phyloP scores from a whole-genome alignment of 2,113 vertebrate genomes.

The Sapajus apella region DNA sequence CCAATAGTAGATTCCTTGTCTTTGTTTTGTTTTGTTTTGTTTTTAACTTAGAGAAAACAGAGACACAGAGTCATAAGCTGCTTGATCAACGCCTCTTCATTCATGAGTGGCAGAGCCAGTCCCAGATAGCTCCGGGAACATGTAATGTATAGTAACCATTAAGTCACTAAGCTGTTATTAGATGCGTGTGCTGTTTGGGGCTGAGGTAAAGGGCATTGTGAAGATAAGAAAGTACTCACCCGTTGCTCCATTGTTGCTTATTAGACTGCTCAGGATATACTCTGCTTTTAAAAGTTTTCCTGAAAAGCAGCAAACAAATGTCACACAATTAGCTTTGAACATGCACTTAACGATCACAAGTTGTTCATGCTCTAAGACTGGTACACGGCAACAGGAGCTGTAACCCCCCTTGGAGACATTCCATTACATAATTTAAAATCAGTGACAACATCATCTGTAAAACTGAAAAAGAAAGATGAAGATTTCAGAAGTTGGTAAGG shows the following conservation, averaged over 20 bases:
- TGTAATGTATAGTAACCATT: too few relatives aligned
- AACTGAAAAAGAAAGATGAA: not conserved
- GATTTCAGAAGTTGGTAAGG: not conserved
- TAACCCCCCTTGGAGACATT: not conserved
- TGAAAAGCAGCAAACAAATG: slow-evolving; percentile 73
- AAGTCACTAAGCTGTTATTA: not conserved
- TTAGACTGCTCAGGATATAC: slow-evolving; percentile 93
- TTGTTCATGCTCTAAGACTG: not conserved
- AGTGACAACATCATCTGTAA: not conserved
- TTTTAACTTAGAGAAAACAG: not conserved
- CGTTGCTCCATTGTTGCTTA: slow-evolving; percentile 89
- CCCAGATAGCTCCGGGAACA: not conserved
- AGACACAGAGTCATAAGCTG: not conserved
- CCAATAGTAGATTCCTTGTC: not conserved
- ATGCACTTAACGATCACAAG: not conserved
- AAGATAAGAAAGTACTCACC: slow-evolving; percentile 77
- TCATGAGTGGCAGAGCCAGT: not conserved
- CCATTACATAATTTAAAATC: not conserved
- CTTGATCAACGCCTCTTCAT: not conserved
- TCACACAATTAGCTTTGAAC: not conserved
- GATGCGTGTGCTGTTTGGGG: not conserved
- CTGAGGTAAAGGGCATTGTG: not conserved
- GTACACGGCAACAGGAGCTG: not conserved
- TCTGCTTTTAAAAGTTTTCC: slow-evolving; percentile 96
- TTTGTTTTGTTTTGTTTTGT: not conserved